phyloP scores from a whole-genome alignment of 2,113 vertebrate genomes.

The Heloderma charlesbogerti region DNA sequence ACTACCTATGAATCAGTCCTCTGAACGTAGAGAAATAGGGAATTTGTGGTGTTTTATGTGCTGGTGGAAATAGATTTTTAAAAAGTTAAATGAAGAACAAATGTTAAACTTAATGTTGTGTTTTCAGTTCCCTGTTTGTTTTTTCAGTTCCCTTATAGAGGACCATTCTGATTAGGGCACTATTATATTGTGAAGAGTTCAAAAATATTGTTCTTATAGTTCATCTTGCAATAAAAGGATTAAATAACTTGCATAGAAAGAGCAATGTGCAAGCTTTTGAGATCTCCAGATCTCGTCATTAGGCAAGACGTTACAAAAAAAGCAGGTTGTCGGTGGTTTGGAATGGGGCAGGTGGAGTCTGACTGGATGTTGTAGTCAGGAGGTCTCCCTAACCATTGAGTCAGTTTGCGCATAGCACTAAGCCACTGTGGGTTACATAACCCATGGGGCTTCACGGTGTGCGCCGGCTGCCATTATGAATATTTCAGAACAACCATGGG shows the following conservation, averaged over 20 bases:
- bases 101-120: constrained; percentile 18
- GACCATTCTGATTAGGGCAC: background rate
- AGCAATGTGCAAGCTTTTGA: no score
- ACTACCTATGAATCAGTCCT: background rate
- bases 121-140: background rate
- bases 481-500: no score
- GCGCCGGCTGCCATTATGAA: no score
- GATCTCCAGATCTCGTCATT: no score
- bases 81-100: constrained; percentile 7
- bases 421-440: no score
- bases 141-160: background rate
- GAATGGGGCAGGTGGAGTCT: no score
- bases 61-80: background rate
- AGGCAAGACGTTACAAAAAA: no score
- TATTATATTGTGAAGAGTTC: constrained; percentile 13
- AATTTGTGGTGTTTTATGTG: background rate
- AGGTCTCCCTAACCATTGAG: no score
- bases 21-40: background rate
- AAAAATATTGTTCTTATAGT: constrained; percentile 11
- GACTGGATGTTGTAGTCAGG: no score
- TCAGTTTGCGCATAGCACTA: no score
- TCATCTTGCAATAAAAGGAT: background rate
- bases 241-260: background rate
- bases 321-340: no score
- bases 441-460: no score